Base-by-base conservation (phyloP, 2,888 invertebrate species). In the Eristalinus aeneus region DNA sequence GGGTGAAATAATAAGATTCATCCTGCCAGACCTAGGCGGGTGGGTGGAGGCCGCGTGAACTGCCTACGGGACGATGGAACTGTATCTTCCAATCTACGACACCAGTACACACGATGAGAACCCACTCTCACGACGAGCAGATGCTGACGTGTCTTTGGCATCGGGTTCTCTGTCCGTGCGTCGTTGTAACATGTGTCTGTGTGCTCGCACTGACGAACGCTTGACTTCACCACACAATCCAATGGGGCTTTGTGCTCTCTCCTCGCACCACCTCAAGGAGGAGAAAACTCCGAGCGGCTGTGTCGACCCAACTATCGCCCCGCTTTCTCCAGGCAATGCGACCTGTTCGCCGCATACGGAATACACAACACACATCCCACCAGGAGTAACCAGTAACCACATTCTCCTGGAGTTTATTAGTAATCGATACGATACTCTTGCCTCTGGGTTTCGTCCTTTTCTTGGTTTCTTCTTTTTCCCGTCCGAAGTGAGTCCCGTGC, bases 1-100 rank as follows among this genome's bases (percentile, higher is more conserved):
- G 82, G 87, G 77, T 85, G 60, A 80, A 87, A 85, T 88, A 88
- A 88, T 88, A 88, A 88, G 88, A 88, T 88, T 80, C 85, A 77
- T 79, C 71, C 77, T 72, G 75, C 53, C 58, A 68, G 65, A 60
- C 34, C 32, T 11, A 60, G 78, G 71, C 32, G 34, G 54, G 56
- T 22, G 23, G 12, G 36, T 36, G 60, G 46, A 8, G 58, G 60
- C 20, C 64, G 53, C 58, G 71, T 77, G 64, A 71, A 71, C 39
- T 67, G 78, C 79, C 74, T 75, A 67, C 61, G 79, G 79, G 53
- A 36, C 54, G 31, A 71, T 74, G 67, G 74, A 78, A 78, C 56
- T 72, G 72, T 77, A 68, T 72, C 77, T 63, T 82, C 68, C 82
- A 68, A 77, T 77, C 63, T 67, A 60, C 63, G 56, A 46, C 73